Percentiles rank a stretch among this genome's conserved stretches.
These are phyloP conservation scores for Centropus unirufus DNA, from an alignment of 2,113 vertebrate species.

Conservation along the genomic window DNA sequence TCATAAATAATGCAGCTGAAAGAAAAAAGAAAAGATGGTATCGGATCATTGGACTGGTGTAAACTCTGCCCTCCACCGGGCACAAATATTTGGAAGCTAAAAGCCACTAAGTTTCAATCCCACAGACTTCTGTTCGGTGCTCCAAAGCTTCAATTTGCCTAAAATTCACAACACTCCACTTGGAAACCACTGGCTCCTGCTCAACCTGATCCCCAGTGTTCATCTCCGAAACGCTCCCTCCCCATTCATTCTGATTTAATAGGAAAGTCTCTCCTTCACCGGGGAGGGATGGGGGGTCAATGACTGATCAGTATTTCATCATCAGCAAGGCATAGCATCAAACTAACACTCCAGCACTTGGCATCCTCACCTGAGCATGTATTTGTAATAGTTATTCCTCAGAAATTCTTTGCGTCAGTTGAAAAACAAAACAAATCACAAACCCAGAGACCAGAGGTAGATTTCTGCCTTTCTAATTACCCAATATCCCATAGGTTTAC, in stretches of 20 bases:
- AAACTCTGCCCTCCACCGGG: not conserved
- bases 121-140: not conserved
- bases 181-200: not conserved
- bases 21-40: not conserved
- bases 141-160: not conserved
- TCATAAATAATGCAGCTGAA: conserved; percentile 11
- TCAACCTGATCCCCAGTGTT: not conserved
- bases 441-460: not conserved
- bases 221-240: not conserved
- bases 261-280: not conserved
- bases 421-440: not conserved
- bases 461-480: not conserved
- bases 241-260: not conserved
- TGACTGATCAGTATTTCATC: not conserved
- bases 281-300: not conserved
- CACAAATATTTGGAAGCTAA: not conserved
- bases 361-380: not conserved
- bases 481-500: not conserved
- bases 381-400: not conserved
- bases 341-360: not conserved
- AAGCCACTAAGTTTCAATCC: not conserved
- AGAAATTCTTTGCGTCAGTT: not conserved
- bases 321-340: not conserved
- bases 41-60: not conserved
- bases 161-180: not conserved